Percentiles rank a stretch among this genome's conserved stretches.
These are phyloP conservation scores for Thripadectes ignobilis DNA, from an alignment of 2,797 vertebrate genomes.

Conservation along the genomic window DNA sequence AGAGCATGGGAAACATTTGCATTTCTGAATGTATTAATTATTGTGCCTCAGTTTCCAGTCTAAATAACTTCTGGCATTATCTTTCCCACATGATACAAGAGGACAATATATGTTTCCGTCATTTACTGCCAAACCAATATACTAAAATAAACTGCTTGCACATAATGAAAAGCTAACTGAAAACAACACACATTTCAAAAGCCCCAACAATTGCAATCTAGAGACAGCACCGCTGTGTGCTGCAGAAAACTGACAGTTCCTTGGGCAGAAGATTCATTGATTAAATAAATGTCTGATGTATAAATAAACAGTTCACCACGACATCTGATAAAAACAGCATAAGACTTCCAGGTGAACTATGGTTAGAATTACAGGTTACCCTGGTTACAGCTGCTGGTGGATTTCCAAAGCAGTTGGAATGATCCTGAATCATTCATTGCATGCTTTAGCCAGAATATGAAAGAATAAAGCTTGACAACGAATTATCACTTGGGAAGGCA, in stretches of 20 bases:
- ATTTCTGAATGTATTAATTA: neutral
- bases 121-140: neutral
- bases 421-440: neutral
- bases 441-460: neutral
- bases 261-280: neutral
- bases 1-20: accelerated
- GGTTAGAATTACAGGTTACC: neutral
- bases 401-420: neutral
- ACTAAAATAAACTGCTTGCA: neutral
- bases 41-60: neutral
- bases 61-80: neutral
- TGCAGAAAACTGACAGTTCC: neutral
- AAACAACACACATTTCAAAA: neutral
- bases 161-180: neutral
- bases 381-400: constrained; percentile 2
- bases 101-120: neutral
- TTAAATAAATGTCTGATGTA: neutral
- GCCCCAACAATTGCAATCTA: neutral
- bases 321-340: neutral
- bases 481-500: neutral
- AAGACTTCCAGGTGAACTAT: neutral
- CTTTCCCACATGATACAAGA: neutral
- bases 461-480: neutral
- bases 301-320: neutral
- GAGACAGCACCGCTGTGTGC: neutral